Evolutionary conservation across 2,113 vertebrate genomes (phyloP), one percentile per base, ranked within the genome.

Genomic region (Polypterus bichir): DNA sequence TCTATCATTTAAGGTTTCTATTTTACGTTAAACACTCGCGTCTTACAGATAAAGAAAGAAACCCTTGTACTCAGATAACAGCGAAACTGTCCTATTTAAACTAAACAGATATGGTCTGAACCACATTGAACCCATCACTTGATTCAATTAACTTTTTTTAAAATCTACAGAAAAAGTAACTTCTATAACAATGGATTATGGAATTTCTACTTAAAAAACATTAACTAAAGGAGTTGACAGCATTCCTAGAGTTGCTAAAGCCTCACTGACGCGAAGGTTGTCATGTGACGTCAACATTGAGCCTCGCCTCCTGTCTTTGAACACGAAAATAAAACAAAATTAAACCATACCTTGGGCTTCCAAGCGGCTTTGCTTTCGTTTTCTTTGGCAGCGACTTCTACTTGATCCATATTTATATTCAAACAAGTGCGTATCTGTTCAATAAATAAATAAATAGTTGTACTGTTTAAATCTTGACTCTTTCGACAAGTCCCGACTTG

Each of bases 331-430:
- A 9, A 7, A 11, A 3, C 9, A 48, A 58, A 59, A 57, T 68
- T 70, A 45, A 86, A 27, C 27, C 86, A 68, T 59, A 73, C 77
- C 71, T 74, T 76, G 66, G 27, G 68, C 45, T 51, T 74, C 75
- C 76, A 77, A 9, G 63, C 56, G 44, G 70, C 53, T 0, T 53
- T 44, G 10, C 44, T 54, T 79, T 81, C 82, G 2, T 69, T 63
- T 46, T 76, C 68, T 62, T 69, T 64, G 45, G 79, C 58, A 7
- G 82, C 62, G n/a, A 88, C 60, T 69, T 67, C 76, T 3, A 77
- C 62, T 54, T 77, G 85, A 64, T 89, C 86, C 88, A 90, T 87
- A 47, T 61, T 66, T 65, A 55, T 8, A 55, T 44, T 11, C 9
- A 46, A 46, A 10, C 45, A 62, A 62, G 46, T 62, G 52, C 44